Percentiles rank a stretch among this genome's conserved stretches.
Evolutionary conservation across 1,140 invertebrate genomes (phyloP).

Genomic region (Drosophila nikananu): DNA sequence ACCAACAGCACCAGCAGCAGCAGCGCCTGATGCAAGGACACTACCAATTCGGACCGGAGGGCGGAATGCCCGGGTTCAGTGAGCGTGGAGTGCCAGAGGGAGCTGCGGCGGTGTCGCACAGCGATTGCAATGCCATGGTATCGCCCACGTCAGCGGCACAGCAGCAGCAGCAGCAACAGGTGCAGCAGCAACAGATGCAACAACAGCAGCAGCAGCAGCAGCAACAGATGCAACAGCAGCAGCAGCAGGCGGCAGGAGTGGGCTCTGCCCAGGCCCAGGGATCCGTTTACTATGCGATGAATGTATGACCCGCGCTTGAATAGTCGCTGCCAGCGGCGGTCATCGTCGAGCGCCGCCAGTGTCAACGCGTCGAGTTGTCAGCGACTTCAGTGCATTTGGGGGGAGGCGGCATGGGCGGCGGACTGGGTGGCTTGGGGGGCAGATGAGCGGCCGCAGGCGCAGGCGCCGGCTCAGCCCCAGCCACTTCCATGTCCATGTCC

Average conservation of each 20-base stretch:
- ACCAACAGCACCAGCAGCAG: slow-evolving; percentile 47
- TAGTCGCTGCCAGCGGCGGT: slow-evolving; percentile 84
- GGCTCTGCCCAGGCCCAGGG: slow-evolving; percentile 65
- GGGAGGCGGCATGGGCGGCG: slow-evolving; percentile 38
- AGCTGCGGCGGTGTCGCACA: slow-evolving; percentile 87
- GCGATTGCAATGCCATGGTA: slow-evolving; percentile 84
- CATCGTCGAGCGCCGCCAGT: slow-evolving; percentile 84
- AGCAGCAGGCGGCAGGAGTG: slow-evolving; percentile 36
- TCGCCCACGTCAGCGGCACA: slow-evolving; percentile 79
- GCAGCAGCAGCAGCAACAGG: slow-evolving; percentile 55
- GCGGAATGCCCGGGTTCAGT: slow-evolving; percentile 85
- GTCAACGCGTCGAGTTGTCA: slow-evolving; percentile 84
- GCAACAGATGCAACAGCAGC: slow-evolving; percentile 51
- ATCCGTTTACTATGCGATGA: slow-evolving; percentile 86
- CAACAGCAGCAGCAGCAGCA: slow-evolving; percentile 52
- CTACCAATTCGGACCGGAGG: slow-evolving; percentile 84
- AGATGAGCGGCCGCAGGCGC: slow-evolving; percentile 52
- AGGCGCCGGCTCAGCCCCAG: neutral
- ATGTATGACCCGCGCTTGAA: slow-evolving; percentile 85
- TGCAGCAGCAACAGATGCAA: slow-evolving; percentile 43
- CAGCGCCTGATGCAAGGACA: slow-evolving; percentile 68
- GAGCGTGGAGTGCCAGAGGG: slow-evolving; percentile 89
- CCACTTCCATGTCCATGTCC: slow-evolving; percentile 4
- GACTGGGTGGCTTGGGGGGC: slow-evolving; percentile 35
- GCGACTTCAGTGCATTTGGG: slow-evolving; percentile 82